A percentile compares a stretch with the other conserved stretches of the same genome.
Conservation (phyloP, 2,888 invertebrate species). For the Resseliella maxima region DNA sequence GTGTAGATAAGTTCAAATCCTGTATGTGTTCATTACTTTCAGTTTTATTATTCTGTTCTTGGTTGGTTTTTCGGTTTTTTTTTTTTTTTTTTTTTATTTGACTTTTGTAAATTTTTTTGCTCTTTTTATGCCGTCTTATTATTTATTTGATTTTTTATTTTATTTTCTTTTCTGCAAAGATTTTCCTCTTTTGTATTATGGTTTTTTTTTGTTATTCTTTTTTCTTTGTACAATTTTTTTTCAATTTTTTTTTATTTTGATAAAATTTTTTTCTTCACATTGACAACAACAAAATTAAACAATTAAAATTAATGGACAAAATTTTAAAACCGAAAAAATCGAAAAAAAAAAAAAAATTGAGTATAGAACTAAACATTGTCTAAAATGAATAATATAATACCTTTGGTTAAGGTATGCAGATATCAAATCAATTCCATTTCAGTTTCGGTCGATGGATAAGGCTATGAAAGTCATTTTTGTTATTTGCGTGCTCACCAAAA, state of each 20-base stretch:
- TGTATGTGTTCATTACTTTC: neutral
- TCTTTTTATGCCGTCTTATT: neutral
- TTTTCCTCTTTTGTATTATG: too few species aligned
- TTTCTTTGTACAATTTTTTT: neutral
- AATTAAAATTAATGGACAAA: slow-evolving; percentile 53
- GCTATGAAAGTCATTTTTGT: slow-evolving; percentile 52
- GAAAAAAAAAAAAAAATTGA: slow-evolving; percentile 53
- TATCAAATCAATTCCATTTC: slow-evolving; percentile 56
- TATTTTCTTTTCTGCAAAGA: too few species aligned
- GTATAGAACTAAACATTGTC: slow-evolving; percentile 56
- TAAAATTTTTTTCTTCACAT: slow-evolving; percentile 9
- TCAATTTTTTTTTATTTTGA: slow-evolving; percentile 31
- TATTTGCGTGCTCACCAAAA: slow-evolving; percentile 54
- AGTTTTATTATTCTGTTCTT: neutral
- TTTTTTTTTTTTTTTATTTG: neutral
- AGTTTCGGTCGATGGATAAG: slow-evolving; percentile 54
- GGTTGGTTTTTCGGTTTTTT: neutral
- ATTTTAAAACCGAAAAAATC: neutral
- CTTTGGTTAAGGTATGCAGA: slow-evolving; percentile 56
- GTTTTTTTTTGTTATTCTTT: too few species aligned
- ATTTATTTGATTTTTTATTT: neutral
- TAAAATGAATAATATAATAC: slow-evolving; percentile 56
- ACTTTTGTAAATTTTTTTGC: neutral
- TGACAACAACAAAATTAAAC: slow-evolving; percentile 51
- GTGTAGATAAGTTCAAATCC: slow-evolving; percentile 12